Conservation (phyloP, 2,113 vertebrate genomes). For the Phalacrocorax aristotelis region DNA sequence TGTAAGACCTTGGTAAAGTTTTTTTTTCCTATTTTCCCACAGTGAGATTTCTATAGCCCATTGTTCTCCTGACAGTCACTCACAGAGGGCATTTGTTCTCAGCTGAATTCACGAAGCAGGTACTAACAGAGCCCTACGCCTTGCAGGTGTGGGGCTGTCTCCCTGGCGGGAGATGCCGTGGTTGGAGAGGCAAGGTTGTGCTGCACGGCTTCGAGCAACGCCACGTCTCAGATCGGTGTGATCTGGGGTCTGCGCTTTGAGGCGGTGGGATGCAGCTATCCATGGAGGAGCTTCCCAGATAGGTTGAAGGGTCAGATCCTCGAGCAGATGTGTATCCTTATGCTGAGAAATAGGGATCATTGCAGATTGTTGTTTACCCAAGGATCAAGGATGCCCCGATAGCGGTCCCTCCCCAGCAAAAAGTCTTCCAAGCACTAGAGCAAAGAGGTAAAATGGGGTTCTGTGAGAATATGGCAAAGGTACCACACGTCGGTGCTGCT, state of each 20-base stretch:
- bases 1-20: background rate
- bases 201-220: fast-evolving
- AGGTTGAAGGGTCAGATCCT: background rate
- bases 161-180: background rate
- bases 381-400: background rate
- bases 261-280: background rate
- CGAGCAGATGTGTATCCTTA: background rate
- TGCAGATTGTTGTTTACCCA: background rate
- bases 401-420: background rate
- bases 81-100: background rate
- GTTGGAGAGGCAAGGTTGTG: background rate
- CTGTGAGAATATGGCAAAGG: background rate
- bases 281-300: background rate
- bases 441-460: background rate
- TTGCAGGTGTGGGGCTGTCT: background rate
- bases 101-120: background rate
- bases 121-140: background rate
- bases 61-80: background rate
- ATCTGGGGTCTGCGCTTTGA: fast-evolving
- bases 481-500: fast-evolving
- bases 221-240: background rate
- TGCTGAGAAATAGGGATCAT: background rate
- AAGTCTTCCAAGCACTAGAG: background rate
- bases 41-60: background rate
- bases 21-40: background rate